Percentiles rank a stretch among this genome's conserved stretches.
phyloP scores from a whole-genome alignment of 2,113 vertebrate genomes.

The Fulica atra region DNA sequence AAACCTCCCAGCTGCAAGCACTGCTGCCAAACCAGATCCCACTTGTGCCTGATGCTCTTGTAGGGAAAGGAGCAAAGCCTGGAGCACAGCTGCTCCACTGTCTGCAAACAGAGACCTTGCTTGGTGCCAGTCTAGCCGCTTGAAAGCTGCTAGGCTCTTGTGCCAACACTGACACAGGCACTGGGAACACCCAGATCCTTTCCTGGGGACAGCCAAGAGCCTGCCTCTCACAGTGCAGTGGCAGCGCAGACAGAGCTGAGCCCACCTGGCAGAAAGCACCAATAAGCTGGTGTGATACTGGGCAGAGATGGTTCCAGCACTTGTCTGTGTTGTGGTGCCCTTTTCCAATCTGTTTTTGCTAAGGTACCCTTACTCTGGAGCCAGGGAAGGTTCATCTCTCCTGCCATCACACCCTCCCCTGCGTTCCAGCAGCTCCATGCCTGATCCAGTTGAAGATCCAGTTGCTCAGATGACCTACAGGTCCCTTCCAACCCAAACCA shows the following conservation, averaged over 20 bases:
- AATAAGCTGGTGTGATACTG: neutral
- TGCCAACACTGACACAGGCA: neutral
- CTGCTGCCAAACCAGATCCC: conserved; percentile 31
- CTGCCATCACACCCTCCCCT: neutral
- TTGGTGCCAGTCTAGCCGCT: neutral
- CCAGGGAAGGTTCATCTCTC: neutral
- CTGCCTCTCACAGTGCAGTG: neutral
- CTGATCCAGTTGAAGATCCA: neutral
- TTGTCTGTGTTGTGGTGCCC: neutral
- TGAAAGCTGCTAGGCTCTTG: neutral
- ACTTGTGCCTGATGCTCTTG: conserved; percentile 19
- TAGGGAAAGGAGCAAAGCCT: conserved; percentile 10
- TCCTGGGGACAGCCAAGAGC: neutral
- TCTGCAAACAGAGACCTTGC: neutral
- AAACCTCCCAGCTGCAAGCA: conserved; percentile 20
- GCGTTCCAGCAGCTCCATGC: neutral
- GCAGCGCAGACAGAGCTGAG: neutral
- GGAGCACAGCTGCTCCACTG: conserved; percentile 23
- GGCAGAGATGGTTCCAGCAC: neutral
- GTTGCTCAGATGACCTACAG: neutral
- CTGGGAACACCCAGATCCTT: neutral
- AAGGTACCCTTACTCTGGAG: neutral
- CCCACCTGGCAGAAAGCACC: neutral
- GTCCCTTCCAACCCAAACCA: neutral
- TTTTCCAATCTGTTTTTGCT: neutral